These are phyloP conservation scores for Spea multiplicata DNA, from an alignment of 2,113 vertebrate genomes.

Conservation along the genomic window DNA sequence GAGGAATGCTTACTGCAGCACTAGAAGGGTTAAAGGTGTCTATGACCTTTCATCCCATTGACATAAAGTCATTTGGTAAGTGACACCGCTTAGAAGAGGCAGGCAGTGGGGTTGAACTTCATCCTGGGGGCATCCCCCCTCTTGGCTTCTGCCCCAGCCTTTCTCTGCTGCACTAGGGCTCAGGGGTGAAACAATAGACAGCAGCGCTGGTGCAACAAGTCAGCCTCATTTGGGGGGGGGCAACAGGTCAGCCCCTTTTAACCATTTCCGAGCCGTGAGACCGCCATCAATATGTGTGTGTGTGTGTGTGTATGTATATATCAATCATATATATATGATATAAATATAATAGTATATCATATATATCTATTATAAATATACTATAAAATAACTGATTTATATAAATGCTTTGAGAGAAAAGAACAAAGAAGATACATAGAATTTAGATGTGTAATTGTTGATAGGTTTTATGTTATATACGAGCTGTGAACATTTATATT, in stretches of 20 bases:
- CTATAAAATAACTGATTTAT: too few species aligned
- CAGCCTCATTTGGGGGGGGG: neutral
- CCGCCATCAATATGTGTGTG: too few species aligned
- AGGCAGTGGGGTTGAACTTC: conserved; percentile 67
- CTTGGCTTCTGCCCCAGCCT: neutral
- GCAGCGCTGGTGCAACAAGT: conserved; percentile 7
- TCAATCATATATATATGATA: too few species aligned
- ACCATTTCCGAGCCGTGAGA: neutral
- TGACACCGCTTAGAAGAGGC: conserved; percentile 71
- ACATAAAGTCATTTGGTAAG: conserved; percentile 81
- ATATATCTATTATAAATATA: too few species aligned
- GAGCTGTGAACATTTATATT: too few species aligned
- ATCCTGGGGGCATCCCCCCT: conserved; percentile 45
- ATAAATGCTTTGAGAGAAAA: too few species aligned
- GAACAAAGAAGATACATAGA: too few species aligned
- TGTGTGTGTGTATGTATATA: too few species aligned
- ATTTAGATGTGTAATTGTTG: too few species aligned
- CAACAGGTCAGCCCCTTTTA: neutral
- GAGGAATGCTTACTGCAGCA: conserved; percentile 76
- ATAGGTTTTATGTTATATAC: too few species aligned
- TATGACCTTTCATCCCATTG: conserved; percentile 73
- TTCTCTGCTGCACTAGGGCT: neutral
- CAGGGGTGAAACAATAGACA: neutral
- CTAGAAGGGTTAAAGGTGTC: conserved; percentile 75
- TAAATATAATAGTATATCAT: too few species aligned